Evolutionary conservation across 2,888 invertebrate genomes (phyloP), one percentile per base, ranked within the genome.

Genomic region (Scaptomyza polygonia): DNA sequence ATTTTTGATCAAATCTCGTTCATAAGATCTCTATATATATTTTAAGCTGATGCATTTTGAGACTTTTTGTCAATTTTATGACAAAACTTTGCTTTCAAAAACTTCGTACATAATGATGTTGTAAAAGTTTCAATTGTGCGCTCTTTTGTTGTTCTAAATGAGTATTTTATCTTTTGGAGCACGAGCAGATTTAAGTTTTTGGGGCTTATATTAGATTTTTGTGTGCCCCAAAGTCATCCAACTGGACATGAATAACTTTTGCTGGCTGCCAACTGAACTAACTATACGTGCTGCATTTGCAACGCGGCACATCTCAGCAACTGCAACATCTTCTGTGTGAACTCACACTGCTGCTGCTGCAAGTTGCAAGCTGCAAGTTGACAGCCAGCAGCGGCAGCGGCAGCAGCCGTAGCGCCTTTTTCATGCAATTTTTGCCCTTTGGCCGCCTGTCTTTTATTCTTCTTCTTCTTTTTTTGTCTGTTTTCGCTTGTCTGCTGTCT

Each of bases 341-440:
- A 25, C 25, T 25, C 9, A 36, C 36, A 21, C 9, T n/a, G 30
- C 32, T 48, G 30, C 32, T 48, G 32, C 48, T 12, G 42, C 34
- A n/a, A 48, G 44, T 45, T 51, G 44, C 39, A 54, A 44, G 55
- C 55, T 48, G 47, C 32, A 53, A 52, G 63, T 44, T 71, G 58
- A 58, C 68, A 55, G 49, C 36, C 16, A 39, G 5, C 39, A 36
- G 36, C n/a, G 7, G 7, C 34, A 36, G 7, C 5, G 34, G n/a
- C 36, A 14, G 36, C 16, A 34, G 32, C 51, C 47, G 30, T 57
- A 51, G 55, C 34, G 70, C 57, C 63, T 72, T 67, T 72, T 76
- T 63, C 67, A 65, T 75, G 71, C 75, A 52, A 61, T 71, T 67
- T 71, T 73, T 77, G 74, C 69, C 75, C 78, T 72, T 77, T 75